Conservation (phyloP, 2,113 vertebrate species). For the Prunella himalayana region DNA sequence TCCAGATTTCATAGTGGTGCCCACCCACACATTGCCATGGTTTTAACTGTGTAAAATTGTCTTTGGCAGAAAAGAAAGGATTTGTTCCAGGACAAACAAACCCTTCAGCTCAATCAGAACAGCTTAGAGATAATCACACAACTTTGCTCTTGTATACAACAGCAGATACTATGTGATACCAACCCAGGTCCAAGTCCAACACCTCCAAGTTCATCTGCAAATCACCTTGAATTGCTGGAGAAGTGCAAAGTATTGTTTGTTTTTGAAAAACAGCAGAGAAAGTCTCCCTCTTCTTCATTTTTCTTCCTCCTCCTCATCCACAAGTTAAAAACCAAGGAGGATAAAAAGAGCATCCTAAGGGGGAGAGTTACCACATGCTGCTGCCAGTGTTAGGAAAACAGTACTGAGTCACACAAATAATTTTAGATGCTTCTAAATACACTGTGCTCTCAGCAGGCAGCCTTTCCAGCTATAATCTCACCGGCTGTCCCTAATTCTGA, state of each 20-base stretch:
- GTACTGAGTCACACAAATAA: slow-evolving; percentile 52
- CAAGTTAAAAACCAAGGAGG: neutral
- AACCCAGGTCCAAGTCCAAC: neutral
- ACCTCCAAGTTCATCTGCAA: neutral
- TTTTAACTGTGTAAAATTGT: neutral
- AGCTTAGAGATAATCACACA: neutral
- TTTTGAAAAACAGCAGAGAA: neutral
- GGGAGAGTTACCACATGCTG: slow-evolving; percentile 33
- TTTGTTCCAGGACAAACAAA: neutral
- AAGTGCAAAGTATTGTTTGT: neutral
- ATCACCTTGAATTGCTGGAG: neutral
- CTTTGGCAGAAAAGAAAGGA: neutral
- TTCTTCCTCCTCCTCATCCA: neutral
- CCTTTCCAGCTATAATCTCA: slow-evolving; percentile 24
- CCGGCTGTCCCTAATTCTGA: slow-evolving; percentile 23
- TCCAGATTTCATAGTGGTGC: neutral
- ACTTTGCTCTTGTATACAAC: neutral
- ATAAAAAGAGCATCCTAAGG: slow-evolving; percentile 50
- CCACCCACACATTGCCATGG: neutral
- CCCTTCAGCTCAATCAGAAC: neutral
- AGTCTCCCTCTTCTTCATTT: neutral
- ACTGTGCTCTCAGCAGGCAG: slow-evolving; percentile 25
- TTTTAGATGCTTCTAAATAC: slow-evolving; percentile 52
- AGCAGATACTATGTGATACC: neutral
- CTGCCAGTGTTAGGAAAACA: slow-evolving; percentile 30